phyloP scores from a whole-genome alignment of 2,113 vertebrate species.

The Pygoscelis antarcticus region DNA sequence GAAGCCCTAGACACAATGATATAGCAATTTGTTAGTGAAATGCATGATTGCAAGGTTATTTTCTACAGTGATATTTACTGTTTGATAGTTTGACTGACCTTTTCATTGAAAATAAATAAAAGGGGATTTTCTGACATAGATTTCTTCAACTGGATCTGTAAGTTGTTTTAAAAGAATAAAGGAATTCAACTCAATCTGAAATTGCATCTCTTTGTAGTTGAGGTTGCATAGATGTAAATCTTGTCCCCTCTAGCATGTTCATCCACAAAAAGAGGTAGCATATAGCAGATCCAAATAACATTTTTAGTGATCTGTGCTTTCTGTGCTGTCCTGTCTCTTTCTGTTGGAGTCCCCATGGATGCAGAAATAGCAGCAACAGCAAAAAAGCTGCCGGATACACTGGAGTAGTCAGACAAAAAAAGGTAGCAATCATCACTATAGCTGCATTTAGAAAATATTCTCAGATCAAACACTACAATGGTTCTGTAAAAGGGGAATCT shows the following conservation, averaged over 20 bases:
- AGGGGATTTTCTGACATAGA: neutral
- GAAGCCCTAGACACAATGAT: neutral
- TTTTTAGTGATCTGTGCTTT: neutral
- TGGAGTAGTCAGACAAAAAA: neutral
- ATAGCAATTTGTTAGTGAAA: neutral
- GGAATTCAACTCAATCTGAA: neutral
- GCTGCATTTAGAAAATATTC: neutral
- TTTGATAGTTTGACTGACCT: neutral
- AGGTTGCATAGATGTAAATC: neutral
- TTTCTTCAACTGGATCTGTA: neutral
- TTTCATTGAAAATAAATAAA: neutral
- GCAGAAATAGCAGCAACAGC: neutral
- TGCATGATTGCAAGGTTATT: neutral
- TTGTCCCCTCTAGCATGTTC: neutral
- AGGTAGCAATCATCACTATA: neutral
- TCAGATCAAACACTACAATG: neutral
- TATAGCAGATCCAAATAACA: neutral
- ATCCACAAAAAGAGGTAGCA: neutral
- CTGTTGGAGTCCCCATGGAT: neutral
- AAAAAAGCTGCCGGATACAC: neutral
- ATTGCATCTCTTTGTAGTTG: neutral
- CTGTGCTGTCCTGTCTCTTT: neutral
- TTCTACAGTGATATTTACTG: neutral
- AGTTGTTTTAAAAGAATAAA: neutral
- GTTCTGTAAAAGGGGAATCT: neutral